Evolutionary conservation across 2,888 invertebrate genomes (phyloP), one percentile per base, ranked within the genome.

Genomic region (Amblyjoppa fuscipennis): DNA sequence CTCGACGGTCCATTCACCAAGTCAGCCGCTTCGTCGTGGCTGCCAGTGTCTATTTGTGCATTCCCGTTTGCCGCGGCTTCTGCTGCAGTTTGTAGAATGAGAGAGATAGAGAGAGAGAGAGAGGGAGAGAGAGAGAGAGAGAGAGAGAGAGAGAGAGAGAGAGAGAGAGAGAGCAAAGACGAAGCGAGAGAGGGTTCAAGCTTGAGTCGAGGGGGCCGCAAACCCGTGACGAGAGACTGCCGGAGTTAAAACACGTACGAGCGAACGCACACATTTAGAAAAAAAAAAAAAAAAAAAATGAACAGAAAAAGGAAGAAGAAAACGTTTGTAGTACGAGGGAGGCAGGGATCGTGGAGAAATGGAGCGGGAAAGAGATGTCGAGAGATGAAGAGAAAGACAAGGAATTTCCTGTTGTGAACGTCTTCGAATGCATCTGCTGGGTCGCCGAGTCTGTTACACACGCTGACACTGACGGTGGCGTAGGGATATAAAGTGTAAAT

Each of bases 371-470:
- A 74, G 81, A 77, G 73, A 71, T 45, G 66, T 66, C 61, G 53
- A 51, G 51, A 61, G 70, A 69, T 41, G 59, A 53, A 34, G 66
- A 80, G 76, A 76, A 38, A 38, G 76, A 90, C 91, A 90, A 91
- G 90, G 90, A 91, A 92, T 93, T 93, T 93, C 93, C 93, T 93
- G 93, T 93, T 93, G 91, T 91, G 91, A 93, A 91, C 93, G 90
- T 92, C 93, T 93, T 92, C 88, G 89, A 91, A 91, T 92, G 92
- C 93, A 92, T 93, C 92, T 92, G 92, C 91, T 85, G 82, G 88
- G 75, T 76, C 73, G 56, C 78, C 71, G 64, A 81, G 71, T 59
- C 86, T 86, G 83, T 84, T 86, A 86, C 81, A 79, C 69, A 85
- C 74, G 81, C 71, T 11, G 73, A 70, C 78, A n/a, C 66, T 28